These are phyloP conservation scores for Hyles vespertilio DNA, from an alignment of 1,140 invertebrate genomes.

Conservation along the genomic window DNA sequence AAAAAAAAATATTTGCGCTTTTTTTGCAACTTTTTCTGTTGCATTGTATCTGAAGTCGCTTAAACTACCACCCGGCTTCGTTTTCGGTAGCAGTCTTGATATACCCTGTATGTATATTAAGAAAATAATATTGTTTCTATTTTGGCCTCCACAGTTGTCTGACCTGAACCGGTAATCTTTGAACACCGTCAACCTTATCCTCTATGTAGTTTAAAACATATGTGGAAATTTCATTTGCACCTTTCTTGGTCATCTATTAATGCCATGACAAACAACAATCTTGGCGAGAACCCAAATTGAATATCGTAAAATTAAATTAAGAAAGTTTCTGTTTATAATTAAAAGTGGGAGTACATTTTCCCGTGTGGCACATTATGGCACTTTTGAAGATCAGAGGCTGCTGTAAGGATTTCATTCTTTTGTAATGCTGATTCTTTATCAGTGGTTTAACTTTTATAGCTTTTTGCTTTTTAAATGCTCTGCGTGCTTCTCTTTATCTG, in stretches of 20 bases:
- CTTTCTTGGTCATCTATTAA: slow-evolving; percentile 28
- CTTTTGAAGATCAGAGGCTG: slow-evolving; percentile 12
- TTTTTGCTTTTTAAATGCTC: slow-evolving; percentile 6
- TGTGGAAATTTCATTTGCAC: slow-evolving; percentile 40
- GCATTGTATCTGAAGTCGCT: no score
- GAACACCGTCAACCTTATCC: slow-evolving; percentile 7
- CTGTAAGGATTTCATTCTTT: slow-evolving; percentile 6
- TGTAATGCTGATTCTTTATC: slow-evolving; percentile 9
- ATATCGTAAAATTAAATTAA: no score
- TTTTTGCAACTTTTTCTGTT: no score
- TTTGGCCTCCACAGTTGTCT: slow-evolving; percentile 13
- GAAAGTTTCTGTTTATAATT: slow-evolving; percentile 41
- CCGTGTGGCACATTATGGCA: slow-evolving; percentile 8
- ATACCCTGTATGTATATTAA: no score
- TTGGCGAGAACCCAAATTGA: no score
- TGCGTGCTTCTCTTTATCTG: slow-evolving; percentile 11
- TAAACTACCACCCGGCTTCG: no score
- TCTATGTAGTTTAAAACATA: slow-evolving; percentile 33
- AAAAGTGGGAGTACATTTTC: slow-evolving; percentile 24
- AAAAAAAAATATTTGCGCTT: no score
- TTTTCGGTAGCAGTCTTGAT: no score
- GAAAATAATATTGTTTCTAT: no score
- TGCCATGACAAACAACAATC: no score
- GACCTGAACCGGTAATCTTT: slow-evolving; percentile 16
- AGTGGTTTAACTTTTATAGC: slow-evolving; percentile 8